Evolutionary conservation across 2,113 vertebrate species (phyloP).

Genomic region (Eretmochelys imbricata): DNA sequence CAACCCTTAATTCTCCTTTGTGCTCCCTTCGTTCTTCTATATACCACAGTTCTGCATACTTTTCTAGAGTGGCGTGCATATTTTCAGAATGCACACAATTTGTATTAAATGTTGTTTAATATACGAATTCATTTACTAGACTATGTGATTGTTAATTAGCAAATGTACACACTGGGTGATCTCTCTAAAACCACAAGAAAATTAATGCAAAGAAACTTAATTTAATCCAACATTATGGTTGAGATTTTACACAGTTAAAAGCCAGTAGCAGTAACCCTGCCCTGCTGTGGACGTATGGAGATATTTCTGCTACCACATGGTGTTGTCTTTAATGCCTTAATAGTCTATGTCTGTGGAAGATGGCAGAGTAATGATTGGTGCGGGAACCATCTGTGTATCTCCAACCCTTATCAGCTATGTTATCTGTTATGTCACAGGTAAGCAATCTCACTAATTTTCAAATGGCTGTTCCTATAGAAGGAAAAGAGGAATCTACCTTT

Average conservation of each 20-base stretch:
- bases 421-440: neutral
- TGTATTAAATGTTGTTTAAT: neutral
- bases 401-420: neutral
- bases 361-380: neutral
- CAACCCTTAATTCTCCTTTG: neutral
- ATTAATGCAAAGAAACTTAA: neutral
- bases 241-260: neutral
- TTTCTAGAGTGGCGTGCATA: neutral
- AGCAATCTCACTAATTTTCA: neutral
- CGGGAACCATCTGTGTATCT: neutral
- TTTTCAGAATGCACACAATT: neutral
- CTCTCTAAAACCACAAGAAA: neutral
- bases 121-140: neutral
- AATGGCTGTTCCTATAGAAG: neutral
- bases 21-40: neutral
- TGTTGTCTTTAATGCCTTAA: neutral
- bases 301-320: neutral
- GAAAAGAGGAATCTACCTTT: neutral
- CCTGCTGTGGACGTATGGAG: neutral
- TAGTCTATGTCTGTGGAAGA: neutral
- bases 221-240: neutral
- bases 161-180: neutral
- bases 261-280: accelerated
- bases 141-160: neutral
- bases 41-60: neutral